Evolutionary conservation across 2,888 invertebrate species (phyloP).

Genomic region (Dromius quadrimaculatus): DNA sequence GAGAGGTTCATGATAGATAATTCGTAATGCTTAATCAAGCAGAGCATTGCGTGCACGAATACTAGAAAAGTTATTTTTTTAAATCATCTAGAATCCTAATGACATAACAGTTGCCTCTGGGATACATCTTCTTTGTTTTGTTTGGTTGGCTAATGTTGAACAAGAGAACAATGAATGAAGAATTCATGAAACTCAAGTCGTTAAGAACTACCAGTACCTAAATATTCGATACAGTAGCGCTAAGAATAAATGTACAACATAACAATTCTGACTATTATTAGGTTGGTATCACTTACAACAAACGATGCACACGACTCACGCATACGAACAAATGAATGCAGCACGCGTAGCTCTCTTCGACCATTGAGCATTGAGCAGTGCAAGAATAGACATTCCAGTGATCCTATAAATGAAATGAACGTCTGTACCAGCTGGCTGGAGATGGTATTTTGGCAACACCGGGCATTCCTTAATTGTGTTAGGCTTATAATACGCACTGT

Average conservation of each 20-base stretch:
- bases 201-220: constrained; percentile 7
- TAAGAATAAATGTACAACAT: constrained; percentile 25
- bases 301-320: constrained; percentile 12
- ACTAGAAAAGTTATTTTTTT: too few relatives aligned
- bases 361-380: constrained; percentile 36
- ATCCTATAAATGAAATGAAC: constrained; percentile 48
- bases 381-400: constrained; percentile 48
- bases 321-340: constrained; percentile 29
- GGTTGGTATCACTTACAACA: constrained; percentile 9
- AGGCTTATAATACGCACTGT: constrained; percentile 13
- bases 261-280: constrained; percentile 22
- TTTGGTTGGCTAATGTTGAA: constrained; percentile 2
- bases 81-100: too few relatives aligned
- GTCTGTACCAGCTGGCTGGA: constrained; percentile 38
- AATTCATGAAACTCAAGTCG: constrained; percentile 7
- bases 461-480: constrained; percentile 34
- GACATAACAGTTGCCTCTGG: too few relatives aligned
- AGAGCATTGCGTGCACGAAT: too few relatives aligned
- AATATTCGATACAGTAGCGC: constrained; percentile 17
- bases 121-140: not conserved
- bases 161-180: constrained; percentile 22
- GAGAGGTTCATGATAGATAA: too few relatives aligned
- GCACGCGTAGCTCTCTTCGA: constrained; percentile 3
- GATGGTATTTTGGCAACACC: constrained; percentile 34
- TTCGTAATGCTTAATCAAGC: too few relatives aligned